Base-by-base conservation (phyloP, 2,797 vertebrate genomes). In the Sebastiscus tertius region DNA sequence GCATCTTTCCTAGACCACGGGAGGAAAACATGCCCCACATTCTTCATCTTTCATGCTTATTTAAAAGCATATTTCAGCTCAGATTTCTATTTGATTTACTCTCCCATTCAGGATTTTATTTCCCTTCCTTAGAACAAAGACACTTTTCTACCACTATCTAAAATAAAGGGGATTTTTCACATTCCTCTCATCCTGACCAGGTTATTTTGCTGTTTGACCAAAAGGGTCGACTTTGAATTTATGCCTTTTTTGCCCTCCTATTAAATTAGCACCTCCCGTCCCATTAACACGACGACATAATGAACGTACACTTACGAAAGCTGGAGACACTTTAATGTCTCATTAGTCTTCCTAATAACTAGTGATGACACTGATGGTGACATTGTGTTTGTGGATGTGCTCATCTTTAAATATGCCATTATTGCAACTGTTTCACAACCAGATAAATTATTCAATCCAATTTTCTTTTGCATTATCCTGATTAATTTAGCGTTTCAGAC, bases 21-120 rank as follows among this genome's bases (percentile, higher is more conserved):
- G 79, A 87, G 63, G 72, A 81, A 87, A 87, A 84, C 80, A 88
- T 85, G 85, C 18, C 85, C 85, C 83, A 92, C 59, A 88, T 90
- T 85, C 69, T 72, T 60, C 6, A 4, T 74, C 56, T 60, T 55
- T 29, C 55, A 29, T 52, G 42, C 3, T 55, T 81, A 63, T 60
- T 70, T 68, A 6, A 13, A 14, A 7, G 4, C 62, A 70, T 52
- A 72, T 77, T 85, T 73, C 18, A 69, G 60, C 67, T 75, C 24
- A 52, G 36, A 83, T 84, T 82, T 66, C 9, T 61, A 36, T 74
- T 85, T 69, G 29, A 82, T 69, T 85, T 82, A 27, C 5, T 61
- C 14, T 24, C 8, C 9, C 2, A 70, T 68, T 85, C 42, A 70
- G 26, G 49, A 4, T 77, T 77, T 79, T 46, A 70, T 49, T 80